Evolutionary conservation across 2,888 invertebrate genomes (phyloP).

Genomic region (Orthosia cruda): DNA sequence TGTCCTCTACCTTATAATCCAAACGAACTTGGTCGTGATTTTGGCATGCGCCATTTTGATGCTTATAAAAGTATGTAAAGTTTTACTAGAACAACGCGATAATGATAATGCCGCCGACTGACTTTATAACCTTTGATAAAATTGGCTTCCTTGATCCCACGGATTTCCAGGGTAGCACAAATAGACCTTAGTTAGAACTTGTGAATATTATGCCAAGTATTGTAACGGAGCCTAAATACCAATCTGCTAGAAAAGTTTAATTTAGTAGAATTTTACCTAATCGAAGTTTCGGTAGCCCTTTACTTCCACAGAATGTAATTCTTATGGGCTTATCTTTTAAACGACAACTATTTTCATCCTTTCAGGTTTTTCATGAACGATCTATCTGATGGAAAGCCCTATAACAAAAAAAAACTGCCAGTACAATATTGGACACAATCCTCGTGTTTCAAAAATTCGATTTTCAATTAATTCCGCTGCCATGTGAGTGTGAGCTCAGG

Average conservation of each 20-base stretch:
- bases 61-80: conserved; percentile 1
- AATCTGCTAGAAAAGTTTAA: too few species aligned
- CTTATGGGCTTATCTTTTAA: background rate
- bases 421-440: conserved; percentile 28
- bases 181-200: too few species aligned
- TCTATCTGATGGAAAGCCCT: background rate
- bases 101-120: background rate
- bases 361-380: background rate
- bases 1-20: too few species aligned
- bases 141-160: too few species aligned
- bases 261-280: too few species aligned
- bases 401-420: conserved; percentile 1
- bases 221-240: too few species aligned
- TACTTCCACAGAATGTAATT: too few species aligned
- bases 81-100: background rate
- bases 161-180: too few species aligned
- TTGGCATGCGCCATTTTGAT: background rate
- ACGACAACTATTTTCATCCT: background rate
- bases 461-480: conserved; percentile 30
- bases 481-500: conserved; percentile 2
- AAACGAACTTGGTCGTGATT: conserved; percentile 11
- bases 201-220: too few species aligned
- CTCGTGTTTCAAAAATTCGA: conserved; percentile 24
- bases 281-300: too few species aligned
- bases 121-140: conserved; percentile 1